These are phyloP conservation scores for Epinotia ramella DNA, from an alignment of 2,888 invertebrate species.

Conservation along the genomic window DNA sequence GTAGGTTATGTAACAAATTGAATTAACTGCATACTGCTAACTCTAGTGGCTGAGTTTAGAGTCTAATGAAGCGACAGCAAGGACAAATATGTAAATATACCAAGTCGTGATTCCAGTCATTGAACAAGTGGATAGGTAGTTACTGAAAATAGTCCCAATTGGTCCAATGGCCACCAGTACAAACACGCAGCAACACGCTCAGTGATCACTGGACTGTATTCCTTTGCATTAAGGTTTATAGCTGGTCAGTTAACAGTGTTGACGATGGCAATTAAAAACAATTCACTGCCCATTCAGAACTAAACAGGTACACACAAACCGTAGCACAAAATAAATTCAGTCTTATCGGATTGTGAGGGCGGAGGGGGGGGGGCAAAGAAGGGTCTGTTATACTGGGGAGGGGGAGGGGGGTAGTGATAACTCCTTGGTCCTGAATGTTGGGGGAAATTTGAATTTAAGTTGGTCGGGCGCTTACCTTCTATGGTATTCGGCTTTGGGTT, in stretches of 20 bases:
- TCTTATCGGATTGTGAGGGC: no score
- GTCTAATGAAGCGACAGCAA: constrained; percentile 26
- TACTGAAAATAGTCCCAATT: constrained; percentile 24
- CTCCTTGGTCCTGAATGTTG: no score
- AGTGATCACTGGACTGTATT: background rate
- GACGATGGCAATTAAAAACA: constrained; percentile 18
- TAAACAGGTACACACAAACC: background rate
- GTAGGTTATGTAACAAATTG: constrained; percentile 5
- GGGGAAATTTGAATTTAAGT: no score
- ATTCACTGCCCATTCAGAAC: constrained; percentile 3
- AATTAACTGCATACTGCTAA: background rate
- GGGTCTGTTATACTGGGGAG: no score
- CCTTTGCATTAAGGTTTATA: background rate
- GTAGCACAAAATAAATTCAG: background rate
- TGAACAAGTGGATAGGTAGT: constrained; percentile 10
- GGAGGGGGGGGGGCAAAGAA: no score
- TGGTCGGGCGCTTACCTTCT: no score
- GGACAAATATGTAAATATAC: constrained; percentile 35
- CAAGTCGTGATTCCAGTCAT: constrained; percentile 29
- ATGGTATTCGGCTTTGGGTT: no score
- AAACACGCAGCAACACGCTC: background rate
- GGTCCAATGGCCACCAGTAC: constrained; percentile 24
- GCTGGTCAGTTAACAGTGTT: background rate
- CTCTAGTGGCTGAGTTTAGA: constrained; percentile 2
- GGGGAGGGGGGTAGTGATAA: no score